Conservation (phyloP, 2,113 vertebrate species). For the Pollimyrus isidori region DNA sequence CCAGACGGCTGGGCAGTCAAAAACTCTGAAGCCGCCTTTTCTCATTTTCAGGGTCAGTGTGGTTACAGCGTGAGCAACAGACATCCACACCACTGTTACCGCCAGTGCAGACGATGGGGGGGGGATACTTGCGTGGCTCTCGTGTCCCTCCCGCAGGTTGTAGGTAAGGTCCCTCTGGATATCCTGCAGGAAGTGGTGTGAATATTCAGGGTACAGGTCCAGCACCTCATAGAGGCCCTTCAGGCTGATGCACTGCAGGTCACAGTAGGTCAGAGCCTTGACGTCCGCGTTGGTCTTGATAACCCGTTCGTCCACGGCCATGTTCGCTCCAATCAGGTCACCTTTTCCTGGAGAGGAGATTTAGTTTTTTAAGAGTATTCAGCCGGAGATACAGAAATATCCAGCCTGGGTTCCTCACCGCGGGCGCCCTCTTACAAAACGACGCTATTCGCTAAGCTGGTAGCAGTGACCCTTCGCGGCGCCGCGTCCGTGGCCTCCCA, state of each 20-base stretch:
- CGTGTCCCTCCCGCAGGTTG: conserved; percentile 88
- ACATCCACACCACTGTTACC: not conserved
- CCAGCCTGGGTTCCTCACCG: not conserved
- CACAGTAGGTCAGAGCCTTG: conserved; percentile 91
- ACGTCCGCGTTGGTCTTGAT: conserved; percentile 94
- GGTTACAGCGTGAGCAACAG: not conserved
- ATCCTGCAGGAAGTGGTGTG: conserved; percentile 83
- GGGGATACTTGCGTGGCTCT: conserved; percentile 76
- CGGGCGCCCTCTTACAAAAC: not conserved
- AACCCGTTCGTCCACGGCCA: conserved; percentile 82
- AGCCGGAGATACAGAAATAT: not conserved
- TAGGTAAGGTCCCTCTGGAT: conserved; percentile 92
- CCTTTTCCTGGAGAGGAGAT: conserved; percentile 73
- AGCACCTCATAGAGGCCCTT: conserved; percentile 88
- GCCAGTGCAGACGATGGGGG: not conserved
- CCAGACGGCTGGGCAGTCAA: not conserved
- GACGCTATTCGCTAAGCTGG: not conserved
- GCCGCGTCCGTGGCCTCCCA: not conserved
- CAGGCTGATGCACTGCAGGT: conserved; percentile 89
- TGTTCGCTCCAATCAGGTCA: conserved; percentile 86
- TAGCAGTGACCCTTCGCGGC: too few relatives aligned
- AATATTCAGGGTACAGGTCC: conserved; percentile 89
- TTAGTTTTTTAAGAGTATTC: not conserved
- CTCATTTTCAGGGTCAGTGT: not conserved
- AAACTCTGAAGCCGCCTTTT: not conserved